Evolutionary conservation across 2,888 invertebrate species (phyloP), one percentile per base, ranked within the genome.

Genomic region (Melanophora roralis): DNA sequence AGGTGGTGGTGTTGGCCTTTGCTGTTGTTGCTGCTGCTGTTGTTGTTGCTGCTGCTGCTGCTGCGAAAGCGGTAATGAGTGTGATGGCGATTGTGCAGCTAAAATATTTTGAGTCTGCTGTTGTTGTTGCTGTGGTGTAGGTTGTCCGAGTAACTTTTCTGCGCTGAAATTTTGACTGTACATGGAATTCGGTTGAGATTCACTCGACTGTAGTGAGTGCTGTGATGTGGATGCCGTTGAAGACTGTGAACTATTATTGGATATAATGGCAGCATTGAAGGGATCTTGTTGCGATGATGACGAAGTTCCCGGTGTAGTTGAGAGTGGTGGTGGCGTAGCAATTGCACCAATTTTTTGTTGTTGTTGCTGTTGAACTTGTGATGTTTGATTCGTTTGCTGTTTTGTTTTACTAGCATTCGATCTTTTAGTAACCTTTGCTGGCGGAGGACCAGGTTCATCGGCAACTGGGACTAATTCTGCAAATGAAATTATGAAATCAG

Each of bases 401-500:
- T 88, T 89, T 84, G 88, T 85, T 84, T 89, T 89, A 81, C 86
- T 85, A 78, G 87, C 82, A 81, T 85, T 88, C 19, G 89, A 85
- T 84, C 89, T 89, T 83, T 89, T 89, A 77, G 86, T 84, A 45
- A 87, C 85, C 83, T 89, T 89, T 11, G 89, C 89, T 45, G 89
- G 89, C 32, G 89, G 89, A 40, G 89, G 89, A 23, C 89, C 89
- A 3, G 89, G 87, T 85, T 89, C 87, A 81, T 89, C 89, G 3
- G 87, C 83, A 82, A 87, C 82, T 11, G 88, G 86, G 78, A 86
- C 84, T 85, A 89, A 83, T 83, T 88, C 88, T 85, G 68, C 71
- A 21, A 64, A 23, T 12, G 19, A 71, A 62, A 27, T 27, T 27
- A 6, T 27, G 9, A 7, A 27, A 27, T 27, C 6, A 27, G 27